Evolutionary conservation across 2,113 vertebrate genomes (phyloP).

Genomic region (Microcebus ravelobensis): DNA sequence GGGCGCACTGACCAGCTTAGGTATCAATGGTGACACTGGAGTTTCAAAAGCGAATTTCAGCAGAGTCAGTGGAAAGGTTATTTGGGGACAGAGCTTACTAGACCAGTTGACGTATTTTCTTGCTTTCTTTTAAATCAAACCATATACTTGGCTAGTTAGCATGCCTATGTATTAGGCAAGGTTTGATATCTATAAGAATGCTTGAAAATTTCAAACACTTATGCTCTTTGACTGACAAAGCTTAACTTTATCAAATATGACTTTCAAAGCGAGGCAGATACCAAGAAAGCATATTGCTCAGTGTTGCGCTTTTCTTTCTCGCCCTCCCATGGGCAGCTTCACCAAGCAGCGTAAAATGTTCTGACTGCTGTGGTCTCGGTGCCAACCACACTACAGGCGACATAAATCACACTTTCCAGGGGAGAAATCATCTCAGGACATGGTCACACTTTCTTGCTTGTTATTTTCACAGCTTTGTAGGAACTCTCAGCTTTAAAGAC

Average conservation of each 20-base stretch:
- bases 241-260: neutral
- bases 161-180: neutral
- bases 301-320: no score
- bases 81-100: neutral
- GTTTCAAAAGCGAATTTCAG: neutral
- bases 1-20: neutral
- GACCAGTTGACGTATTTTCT: neutral
- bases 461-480: neutral
- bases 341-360: accelerated
- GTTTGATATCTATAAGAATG: neutral
- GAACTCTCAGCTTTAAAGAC: neutral
- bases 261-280: neutral
- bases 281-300: neutral
- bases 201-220: neutral
- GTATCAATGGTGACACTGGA: accelerated
- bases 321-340: neutral
- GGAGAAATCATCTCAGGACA: neutral
- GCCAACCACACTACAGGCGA: neutral
- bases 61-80: neutral
- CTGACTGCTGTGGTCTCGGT: neutral
- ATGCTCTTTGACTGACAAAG: neutral
- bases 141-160: neutral
- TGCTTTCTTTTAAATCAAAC: neutral
- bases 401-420: neutral
- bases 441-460: neutral